Percentiles rank a stretch among this genome's conserved stretches.
Evolutionary conservation across 2,888 invertebrate species (phyloP).

Genomic region (Pantelozetes paolii): DNA sequence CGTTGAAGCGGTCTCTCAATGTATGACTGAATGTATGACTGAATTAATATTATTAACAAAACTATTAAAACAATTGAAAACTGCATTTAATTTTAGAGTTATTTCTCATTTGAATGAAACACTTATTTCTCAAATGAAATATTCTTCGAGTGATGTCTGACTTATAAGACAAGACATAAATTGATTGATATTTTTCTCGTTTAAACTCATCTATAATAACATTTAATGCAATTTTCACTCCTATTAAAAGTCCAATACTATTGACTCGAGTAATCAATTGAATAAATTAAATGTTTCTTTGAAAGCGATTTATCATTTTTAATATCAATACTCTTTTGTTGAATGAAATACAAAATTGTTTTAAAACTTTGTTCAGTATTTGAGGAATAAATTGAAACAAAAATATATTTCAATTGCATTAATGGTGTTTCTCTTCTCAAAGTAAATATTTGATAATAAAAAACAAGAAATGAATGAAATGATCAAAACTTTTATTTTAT

Average conservation of each 20-base stretch:
- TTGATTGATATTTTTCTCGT: not conserved
- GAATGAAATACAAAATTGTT: not conserved
- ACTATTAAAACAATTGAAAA: too few species aligned
- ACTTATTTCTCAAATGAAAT: not conserved
- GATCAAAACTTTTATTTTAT: not conserved
- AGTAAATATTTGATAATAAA: conserved; percentile 1
- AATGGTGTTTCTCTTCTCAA: too few species aligned
- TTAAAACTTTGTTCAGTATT: conserved; percentile 2
- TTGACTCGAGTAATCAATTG: conserved; percentile 16
- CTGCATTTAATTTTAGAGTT: too few species aligned
- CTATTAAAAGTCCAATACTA: not conserved
- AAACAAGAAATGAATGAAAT: not conserved
- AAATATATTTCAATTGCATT: not conserved
- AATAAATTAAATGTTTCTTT: conserved; percentile 22
- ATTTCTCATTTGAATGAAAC: too few species aligned
- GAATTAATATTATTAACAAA: not conserved
- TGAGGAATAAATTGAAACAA: not conserved
- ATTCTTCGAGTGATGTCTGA: not conserved
- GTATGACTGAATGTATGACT: not conserved
- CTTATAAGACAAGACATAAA: not conserved
- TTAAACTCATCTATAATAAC: not conserved
- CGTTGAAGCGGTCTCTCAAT: not conserved
- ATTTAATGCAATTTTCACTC: conserved; percentile 7
- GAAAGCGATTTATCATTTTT: conserved; percentile 19
- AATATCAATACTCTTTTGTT: not conserved